Base-by-base conservation (phyloP, 2,113 vertebrate species). In the Coturnix japonica region DNA sequence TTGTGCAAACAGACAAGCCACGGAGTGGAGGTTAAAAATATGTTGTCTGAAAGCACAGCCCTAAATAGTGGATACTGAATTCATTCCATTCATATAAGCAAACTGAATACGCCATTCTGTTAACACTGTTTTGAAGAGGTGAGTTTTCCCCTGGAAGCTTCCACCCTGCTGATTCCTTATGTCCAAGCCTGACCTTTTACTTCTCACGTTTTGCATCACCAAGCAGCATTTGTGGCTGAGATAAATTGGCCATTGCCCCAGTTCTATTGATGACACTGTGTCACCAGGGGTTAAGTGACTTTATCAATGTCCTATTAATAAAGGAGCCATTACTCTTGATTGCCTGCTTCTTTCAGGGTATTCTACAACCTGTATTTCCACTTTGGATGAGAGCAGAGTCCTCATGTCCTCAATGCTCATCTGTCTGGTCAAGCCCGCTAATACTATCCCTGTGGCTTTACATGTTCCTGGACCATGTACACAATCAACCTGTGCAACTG, bases 231-330 rank as follows among this genome's bases (percentile, higher is more conserved):
- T 76, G 63, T 57, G 67, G 20, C 73, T 77, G 47, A 89, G 66
- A 79, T 18, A 57, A 85, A 88, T 2, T 84, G 69, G 54, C 43
- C 69, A 47, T 4, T 82, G 72, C n/a, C 33, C 30, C 30, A n/a
- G 61, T 65, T 89, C 51, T 74, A 20, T 28, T 65, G 81, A 61
- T 81, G 70, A 21, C 57, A 79, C 54, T 53, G 4, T 5, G 26
- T n/a, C 19, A 4, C 78, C 84, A 92, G 66, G 67, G 77, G 47
- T 76, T 63, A 91, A 89, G 75, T 30, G 4, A 43, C 67, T 92
- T 89, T 91, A 76, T 72, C 87, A 73, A 66, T 41, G n/a, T 31
- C 23, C 57, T 86, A 7, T 91, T 85, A 85, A 91, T 79, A 92
- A 89, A 73, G 37, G 65, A 57, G 63, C 77, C 43, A 72, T 78